These are phyloP conservation scores for Thymelicus sylvestris DNA, from an alignment of 2,888 invertebrate species.

Conservation along the genomic window DNA sequence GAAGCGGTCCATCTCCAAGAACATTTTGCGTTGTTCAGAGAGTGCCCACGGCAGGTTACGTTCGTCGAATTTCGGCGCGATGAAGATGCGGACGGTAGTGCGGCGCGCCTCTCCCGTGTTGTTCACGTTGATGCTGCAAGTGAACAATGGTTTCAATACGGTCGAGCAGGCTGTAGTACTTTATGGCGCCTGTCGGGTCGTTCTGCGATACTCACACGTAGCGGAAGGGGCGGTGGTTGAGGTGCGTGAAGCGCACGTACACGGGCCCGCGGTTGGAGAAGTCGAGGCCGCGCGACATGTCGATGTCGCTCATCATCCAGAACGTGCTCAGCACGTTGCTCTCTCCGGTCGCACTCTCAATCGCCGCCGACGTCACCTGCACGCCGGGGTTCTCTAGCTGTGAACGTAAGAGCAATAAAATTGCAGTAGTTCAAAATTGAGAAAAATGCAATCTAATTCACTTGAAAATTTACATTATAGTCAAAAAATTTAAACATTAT, in stretches of 20 bases:
- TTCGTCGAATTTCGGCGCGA: conserved; percentile 89
- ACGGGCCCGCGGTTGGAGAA: conserved; percentile 89
- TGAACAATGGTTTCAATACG: no score
- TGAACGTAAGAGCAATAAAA: neutral
- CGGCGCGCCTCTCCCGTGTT: conserved; percentile 76
- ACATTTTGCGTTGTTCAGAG: conserved; percentile 87
- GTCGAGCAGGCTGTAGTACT: no score
- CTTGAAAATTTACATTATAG: no score
- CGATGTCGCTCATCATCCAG: conserved; percentile 93
- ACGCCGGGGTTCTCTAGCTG: conserved; percentile 87
- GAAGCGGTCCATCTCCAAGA: conserved; percentile 91
- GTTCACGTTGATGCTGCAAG: conserved; percentile 75
- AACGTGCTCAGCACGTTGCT: conserved; percentile 87
- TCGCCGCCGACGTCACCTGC: conserved; percentile 73
- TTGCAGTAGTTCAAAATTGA: neutral
- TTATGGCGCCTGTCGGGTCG: no score
- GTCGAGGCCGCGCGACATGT: conserved; percentile 92
- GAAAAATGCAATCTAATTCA: no score
- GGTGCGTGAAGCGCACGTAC: conserved; percentile 89
- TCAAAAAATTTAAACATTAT: neutral
- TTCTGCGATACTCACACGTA: conserved; percentile 79
- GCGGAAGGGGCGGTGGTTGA: conserved; percentile 89
- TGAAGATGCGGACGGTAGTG: conserved; percentile 89
- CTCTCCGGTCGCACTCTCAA: conserved; percentile 74
- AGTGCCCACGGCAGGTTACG: conserved; percentile 86